These are phyloP conservation scores for Copsychus sechellarum DNA, from an alignment of 2,113 vertebrate genomes.

Conservation along the genomic window DNA sequence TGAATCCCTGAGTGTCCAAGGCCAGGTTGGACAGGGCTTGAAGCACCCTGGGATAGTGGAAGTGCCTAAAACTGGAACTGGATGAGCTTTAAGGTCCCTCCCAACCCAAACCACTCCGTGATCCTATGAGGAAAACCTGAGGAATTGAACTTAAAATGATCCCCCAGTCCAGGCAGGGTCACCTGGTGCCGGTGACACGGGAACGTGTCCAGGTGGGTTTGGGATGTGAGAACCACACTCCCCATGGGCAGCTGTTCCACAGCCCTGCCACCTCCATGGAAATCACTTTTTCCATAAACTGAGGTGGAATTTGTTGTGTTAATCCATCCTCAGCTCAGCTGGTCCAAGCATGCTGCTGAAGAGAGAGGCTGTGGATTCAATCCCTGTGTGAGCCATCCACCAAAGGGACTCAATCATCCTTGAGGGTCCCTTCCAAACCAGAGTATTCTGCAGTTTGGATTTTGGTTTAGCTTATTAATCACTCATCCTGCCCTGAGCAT, in stretches of 20 bases:
- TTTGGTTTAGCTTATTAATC: not conserved
- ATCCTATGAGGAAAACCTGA: too few species aligned
- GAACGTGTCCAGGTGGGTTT: too few species aligned
- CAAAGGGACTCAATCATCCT: not conserved
- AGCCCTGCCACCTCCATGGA: too few species aligned
- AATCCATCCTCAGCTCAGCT: not conserved
- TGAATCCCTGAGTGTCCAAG: not conserved
- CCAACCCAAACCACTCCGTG: too few species aligned
- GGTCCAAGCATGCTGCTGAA: rapidly evolving
- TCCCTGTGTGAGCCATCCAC: not conserved
- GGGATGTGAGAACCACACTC: too few species aligned
- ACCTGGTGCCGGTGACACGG: too few species aligned
- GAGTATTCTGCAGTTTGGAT: not conserved
- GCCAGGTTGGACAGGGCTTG: rapidly evolving
- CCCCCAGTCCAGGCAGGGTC: too few species aligned
- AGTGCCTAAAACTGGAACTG: not conserved
- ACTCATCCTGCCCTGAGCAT: too few species aligned
- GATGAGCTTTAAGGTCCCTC: not conserved
- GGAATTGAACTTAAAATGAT: too few species aligned
- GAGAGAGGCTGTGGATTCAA: not conserved
- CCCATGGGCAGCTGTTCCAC: too few species aligned
- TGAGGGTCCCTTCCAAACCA: not conserved
- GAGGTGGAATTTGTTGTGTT: not conserved
- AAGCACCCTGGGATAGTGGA: not conserved
- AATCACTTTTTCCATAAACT: too few species aligned